Conservation (phyloP, 2,797 vertebrate genomes). For the Phoebastria nigripes region DNA sequence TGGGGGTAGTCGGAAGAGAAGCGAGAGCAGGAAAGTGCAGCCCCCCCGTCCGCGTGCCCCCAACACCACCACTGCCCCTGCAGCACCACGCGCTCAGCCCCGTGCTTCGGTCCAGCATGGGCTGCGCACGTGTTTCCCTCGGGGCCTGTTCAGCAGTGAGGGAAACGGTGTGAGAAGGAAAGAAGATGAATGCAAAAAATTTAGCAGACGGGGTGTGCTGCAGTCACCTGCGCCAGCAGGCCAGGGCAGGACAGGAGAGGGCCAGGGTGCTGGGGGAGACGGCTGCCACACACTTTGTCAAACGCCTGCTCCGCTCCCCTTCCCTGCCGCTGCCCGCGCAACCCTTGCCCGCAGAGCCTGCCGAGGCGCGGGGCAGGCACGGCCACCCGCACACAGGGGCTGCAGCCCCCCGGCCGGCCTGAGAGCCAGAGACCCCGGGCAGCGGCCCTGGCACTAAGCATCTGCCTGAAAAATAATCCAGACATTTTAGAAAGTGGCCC, state of each 20-base stretch:
- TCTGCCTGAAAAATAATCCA: background rate
- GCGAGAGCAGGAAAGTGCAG: background rate
- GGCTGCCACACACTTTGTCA: background rate
- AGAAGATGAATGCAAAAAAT: background rate
- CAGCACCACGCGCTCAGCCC: background rate
- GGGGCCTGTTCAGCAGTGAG: rapidly evolving
- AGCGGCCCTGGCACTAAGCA: background rate
- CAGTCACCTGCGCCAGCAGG: background rate
- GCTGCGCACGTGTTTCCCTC: background rate
- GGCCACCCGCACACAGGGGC: background rate
- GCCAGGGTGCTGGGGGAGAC: too few relatives aligned
- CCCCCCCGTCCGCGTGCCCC: background rate
- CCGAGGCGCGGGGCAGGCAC: background rate
- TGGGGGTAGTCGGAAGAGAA: background rate
- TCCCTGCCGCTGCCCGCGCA: background rate
- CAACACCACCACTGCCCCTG: background rate
- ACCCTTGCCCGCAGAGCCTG: background rate
- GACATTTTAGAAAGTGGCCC: background rate
- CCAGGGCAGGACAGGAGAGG: background rate
- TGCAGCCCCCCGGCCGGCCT: too few relatives aligned
- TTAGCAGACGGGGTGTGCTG: background rate
- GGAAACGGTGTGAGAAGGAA: background rate
- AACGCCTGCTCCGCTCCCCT: background rate
- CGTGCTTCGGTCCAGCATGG: background rate
- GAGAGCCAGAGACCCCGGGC: too few relatives aligned